These are phyloP conservation scores for Hypsibius dujardini DNA, from an alignment of 1,140 invertebrate species.

Conservation along the genomic window DNA sequence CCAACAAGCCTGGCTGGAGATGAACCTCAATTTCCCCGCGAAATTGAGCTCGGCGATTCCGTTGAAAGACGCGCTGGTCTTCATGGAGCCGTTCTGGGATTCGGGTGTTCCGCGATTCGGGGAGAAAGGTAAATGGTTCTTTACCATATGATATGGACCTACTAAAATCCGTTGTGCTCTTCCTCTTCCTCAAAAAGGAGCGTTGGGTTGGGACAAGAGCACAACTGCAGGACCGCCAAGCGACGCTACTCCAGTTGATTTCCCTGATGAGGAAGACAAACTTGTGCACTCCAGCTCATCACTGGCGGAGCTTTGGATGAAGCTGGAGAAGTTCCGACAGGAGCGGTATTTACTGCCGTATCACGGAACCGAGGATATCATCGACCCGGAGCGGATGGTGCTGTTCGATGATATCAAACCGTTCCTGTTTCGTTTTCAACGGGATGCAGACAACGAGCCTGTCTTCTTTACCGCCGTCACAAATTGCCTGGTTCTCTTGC, in stretches of 20 bases:
- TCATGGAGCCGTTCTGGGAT: slow-evolving; percentile 39
- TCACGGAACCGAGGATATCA: slow-evolving; percentile 33
- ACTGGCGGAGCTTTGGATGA: slow-evolving; percentile 31
- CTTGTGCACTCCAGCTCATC: slow-evolving; percentile 25
- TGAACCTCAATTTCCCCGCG: slow-evolving; percentile 34
- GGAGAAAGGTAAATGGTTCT: too few relatives aligned
- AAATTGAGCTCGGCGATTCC: slow-evolving; percentile 21
- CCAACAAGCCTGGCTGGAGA: slow-evolving; percentile 37
- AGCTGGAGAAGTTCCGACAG: slow-evolving; percentile 33
- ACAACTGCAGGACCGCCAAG: slow-evolving; percentile 16
- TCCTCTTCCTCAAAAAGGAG: background rate
- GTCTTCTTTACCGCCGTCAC: slow-evolving; percentile 29
- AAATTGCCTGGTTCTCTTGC: slow-evolving; percentile 32
- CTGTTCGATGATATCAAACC: slow-evolving; percentile 34
- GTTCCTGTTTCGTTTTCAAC: slow-evolving; percentile 29
- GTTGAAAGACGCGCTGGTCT: slow-evolving; percentile 26
- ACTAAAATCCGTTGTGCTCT: slow-evolving; percentile 18
- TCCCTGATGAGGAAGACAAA: slow-evolving; percentile 25
- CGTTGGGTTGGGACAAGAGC: background rate
- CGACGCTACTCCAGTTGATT: too few relatives aligned
- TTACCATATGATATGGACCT: slow-evolving; percentile 20
- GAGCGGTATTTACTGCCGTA: slow-evolving; percentile 35
- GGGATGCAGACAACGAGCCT: slow-evolving; percentile 22
- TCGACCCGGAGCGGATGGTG: slow-evolving; percentile 36
- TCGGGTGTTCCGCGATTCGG: slow-evolving; percentile 35